Evolutionary conservation across 2,113 vertebrate genomes (phyloP).

Genomic region (Ploceus nigricollis): DNA sequence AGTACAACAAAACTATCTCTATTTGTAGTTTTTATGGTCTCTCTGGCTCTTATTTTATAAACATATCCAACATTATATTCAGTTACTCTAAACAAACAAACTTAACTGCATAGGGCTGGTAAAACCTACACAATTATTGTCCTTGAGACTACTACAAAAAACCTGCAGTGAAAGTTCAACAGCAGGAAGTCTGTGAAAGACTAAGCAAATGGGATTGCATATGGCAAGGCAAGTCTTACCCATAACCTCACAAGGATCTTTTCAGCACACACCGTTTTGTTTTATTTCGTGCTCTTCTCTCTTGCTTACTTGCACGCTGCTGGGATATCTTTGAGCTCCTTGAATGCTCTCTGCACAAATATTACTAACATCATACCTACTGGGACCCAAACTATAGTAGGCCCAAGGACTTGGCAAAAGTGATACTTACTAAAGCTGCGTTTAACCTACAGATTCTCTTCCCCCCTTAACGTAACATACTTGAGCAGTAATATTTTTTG

Average conservation of each 20-base stretch:
- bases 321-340: neutral
- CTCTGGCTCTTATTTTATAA: neutral
- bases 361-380: neutral
- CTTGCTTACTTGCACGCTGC: neutral
- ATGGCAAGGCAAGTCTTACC: neutral
- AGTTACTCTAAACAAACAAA: constrained; percentile 5
- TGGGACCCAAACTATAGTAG: rapidly evolving
- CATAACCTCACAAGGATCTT: neutral
- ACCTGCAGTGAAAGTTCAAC: neutral
- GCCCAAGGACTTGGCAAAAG: neutral
- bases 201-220: neutral
- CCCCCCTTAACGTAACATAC: neutral
- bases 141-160: neutral
- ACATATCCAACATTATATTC: neutral
- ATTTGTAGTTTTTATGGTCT: neutral
- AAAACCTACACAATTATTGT: neutral
- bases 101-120: neutral
- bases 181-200: neutral
- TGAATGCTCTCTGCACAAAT: neutral
- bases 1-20: neutral
- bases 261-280: rapidly evolving
- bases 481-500: neutral
- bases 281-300: neutral
- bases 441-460: neutral
- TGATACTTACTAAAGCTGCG: too few relatives aligned